phyloP scores from a whole-genome alignment of 92 coral and sea anemone genomes.

The Parazoanthus swiftii region DNA sequence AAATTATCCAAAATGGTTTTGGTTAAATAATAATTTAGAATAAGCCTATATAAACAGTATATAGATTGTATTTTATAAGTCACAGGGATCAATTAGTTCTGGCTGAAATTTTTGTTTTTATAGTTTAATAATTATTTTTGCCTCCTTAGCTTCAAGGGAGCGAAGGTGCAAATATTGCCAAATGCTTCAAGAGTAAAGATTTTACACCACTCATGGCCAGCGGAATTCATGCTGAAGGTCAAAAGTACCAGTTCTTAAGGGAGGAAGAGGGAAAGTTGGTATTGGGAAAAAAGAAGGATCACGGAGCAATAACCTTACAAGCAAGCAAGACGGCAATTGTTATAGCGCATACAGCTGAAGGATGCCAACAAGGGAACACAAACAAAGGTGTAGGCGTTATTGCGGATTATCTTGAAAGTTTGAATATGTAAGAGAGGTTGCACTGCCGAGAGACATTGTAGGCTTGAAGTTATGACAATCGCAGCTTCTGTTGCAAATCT shows the following conservation, averaged over 20 bases:
- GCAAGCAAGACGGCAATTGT: conserved; percentile 68
- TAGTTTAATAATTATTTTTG: neutral
- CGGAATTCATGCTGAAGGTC: conserved; percentile 43
- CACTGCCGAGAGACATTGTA: conserved; percentile 8
- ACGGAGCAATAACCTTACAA: conserved; percentile 60
- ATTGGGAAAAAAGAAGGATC: conserved; percentile 45
- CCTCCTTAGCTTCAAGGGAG: conserved; percentile 2
- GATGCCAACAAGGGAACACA: conserved; percentile 68
- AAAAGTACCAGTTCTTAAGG: conserved; percentile 54
- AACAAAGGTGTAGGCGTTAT: conserved; percentile 70
- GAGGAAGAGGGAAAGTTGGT: conserved; percentile 61
- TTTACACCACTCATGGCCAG: conserved; percentile 45
- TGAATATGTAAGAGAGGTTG: conserved; percentile 47
- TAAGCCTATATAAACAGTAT: too few relatives aligned
- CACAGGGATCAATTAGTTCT: too few relatives aligned
- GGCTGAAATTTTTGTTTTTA: too few relatives aligned
- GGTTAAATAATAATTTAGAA: too few relatives aligned
- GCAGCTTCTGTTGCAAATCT: conserved; percentile 22
- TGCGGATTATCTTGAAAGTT: conserved; percentile 68
- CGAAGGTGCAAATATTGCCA: conserved; percentile 51
- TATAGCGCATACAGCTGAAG: conserved; percentile 56
- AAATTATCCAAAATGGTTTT: too few relatives aligned
- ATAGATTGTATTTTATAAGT: too few relatives aligned
- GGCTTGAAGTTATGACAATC: conserved; percentile 6
- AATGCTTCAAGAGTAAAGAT: conserved; percentile 55